Percentiles rank a stretch among this genome's conserved stretches.
Evolutionary conservation across 2,888 invertebrate genomes (phyloP).

Genomic region (Tetragonisca angustula): DNA sequence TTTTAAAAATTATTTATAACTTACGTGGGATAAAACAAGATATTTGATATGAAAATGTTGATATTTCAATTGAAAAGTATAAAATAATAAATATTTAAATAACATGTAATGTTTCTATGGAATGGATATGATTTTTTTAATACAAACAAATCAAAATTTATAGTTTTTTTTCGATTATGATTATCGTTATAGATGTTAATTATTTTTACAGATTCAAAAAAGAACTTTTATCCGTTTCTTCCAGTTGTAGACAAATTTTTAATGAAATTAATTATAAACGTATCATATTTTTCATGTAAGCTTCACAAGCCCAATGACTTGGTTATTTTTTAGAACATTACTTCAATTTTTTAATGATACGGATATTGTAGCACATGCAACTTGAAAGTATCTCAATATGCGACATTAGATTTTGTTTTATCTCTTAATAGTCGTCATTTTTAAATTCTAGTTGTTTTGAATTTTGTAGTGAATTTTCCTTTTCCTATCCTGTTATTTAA

Average conservation of each 20-base stretch:
- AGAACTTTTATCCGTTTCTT: neutral
- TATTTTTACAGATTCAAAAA: neutral
- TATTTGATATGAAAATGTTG: too few relatives aligned
- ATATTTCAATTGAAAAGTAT: neutral
- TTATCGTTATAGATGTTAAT: neutral
- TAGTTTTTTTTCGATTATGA: too few relatives aligned
- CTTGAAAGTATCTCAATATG: neutral
- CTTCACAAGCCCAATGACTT: too few relatives aligned
- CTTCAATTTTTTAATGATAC: neutral
- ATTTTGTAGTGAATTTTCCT: neutral
- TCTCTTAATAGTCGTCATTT: neutral
- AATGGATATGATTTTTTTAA: neutral
- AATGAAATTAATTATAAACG: neutral
- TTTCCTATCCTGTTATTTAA: neutral
- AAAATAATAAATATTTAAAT: neutral
- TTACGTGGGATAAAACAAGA: neutral
- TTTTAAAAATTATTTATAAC: conserved; percentile 4
- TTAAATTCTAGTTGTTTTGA: neutral
- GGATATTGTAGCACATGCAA: too few relatives aligned
- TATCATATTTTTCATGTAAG: too few relatives aligned
- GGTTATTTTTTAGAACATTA: too few relatives aligned
- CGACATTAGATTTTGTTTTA: neutral
- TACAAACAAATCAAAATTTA: neutral
- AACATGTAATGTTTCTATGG: neutral
- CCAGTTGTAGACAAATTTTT: neutral